Base-by-base conservation (phyloP, 2,888 invertebrate genomes). In the Leuctra nigra region DNA sequence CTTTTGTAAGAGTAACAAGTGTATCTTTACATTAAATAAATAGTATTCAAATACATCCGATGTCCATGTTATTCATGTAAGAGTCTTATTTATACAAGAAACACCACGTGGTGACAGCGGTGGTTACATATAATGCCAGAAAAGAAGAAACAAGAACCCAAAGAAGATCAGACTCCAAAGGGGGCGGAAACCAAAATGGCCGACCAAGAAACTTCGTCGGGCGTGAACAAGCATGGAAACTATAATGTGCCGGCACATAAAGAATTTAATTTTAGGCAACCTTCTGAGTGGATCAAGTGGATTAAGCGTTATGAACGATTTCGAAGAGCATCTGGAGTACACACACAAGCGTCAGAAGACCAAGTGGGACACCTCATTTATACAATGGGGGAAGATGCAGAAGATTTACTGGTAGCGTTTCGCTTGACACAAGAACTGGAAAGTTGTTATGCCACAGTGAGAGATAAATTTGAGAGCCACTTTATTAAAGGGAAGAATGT, bases 401-500 rank as follows among this genome's bases (percentile, higher is more conserved):
- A 41, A 16, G 41, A 41, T 18, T 18, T 18, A 6, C 11, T 41
- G 14, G 18, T 2, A 4, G 14, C 41, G 3, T 41, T 41, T 11
- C 14, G 41, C 3, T 20, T 41, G 14, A 16, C 41, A 18, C 18
- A 41, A 18, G 41, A 14, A 4, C 16, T 18, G 11, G 41, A 41
- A 41, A 11, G 18, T 4, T 11, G 20, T 4, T 41, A 41, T 18
- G 41, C n/a, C 11, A 3, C 18, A 16, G 41, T 41, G 2, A 41
- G 20, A 41, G 20, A 18, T 4, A 41, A 41, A 11, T 41, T 41
- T 18, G 41, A 41, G 54, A 29, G 29, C 20, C 61, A 63, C 54
- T 64, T 64, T 48, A 44, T 59, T 6, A 62, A 62, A 11, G 63
- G 63, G 53, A 62, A 57, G 25, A 65, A 65, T 54, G 38, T 59